Conservation (phyloP, 2,797 vertebrate genomes). For the Coendou prehensilis region DNA sequence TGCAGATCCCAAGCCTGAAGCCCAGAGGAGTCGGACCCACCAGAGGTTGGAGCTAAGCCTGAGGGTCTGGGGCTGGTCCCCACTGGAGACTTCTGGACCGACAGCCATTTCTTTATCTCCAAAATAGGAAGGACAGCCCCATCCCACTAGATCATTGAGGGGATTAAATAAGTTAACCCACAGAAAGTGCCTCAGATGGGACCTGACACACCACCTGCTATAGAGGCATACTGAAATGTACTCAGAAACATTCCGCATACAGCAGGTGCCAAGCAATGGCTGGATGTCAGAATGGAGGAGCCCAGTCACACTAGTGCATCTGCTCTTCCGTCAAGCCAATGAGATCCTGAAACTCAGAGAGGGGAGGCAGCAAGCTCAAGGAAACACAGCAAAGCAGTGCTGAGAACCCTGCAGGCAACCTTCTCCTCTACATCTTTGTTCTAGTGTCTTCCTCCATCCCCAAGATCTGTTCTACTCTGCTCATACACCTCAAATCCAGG, state of each 20-base stretch:
- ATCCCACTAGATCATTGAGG: background rate
- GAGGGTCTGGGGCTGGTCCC: background rate
- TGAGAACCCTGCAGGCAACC: background rate
- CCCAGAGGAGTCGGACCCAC: background rate
- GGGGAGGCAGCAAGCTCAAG: background rate
- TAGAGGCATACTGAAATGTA: fast-evolving
- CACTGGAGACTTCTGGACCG: background rate
- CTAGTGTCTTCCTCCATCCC: background rate
- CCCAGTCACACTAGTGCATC: background rate
- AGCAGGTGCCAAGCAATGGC: background rate
- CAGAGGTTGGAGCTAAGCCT: background rate
- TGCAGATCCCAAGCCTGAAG: background rate
- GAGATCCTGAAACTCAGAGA: background rate
- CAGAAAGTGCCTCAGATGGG: no score
- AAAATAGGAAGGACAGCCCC: background rate
- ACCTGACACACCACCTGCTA: fast-evolving
- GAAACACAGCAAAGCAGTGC: background rate
- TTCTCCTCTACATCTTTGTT: background rate
- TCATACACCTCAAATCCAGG: background rate
- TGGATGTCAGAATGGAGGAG: background rate
- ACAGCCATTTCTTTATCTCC: background rate
- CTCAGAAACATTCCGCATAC: background rate
- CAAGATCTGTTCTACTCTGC: background rate
- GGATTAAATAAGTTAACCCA: background rate
- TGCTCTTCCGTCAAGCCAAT: fast-evolving